Percentiles rank a stretch among this genome's conserved stretches.
Evolutionary conservation across 2,888 invertebrate species (phyloP).

Genomic region (Cosmia trapezina): DNA sequence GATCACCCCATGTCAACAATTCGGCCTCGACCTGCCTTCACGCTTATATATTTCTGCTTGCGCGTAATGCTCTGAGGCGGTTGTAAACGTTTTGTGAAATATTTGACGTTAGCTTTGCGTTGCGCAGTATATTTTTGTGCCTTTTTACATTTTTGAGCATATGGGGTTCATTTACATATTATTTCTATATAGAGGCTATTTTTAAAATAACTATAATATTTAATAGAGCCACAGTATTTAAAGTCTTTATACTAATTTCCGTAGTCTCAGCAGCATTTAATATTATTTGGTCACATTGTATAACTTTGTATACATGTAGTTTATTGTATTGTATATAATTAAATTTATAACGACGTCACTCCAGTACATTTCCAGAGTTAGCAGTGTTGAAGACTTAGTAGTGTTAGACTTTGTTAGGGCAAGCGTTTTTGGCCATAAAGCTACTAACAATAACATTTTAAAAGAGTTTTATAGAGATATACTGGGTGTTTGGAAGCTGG

Average conservation of each 20-base stretch:
- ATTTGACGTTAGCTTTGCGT: conserved; percentile 34
- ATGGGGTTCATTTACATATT: conserved; percentile 52
- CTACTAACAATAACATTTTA: conserved; percentile 12
- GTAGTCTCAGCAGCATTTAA: conserved; percentile 54
- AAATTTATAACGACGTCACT: conserved; percentile 49
- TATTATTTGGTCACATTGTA: conserved; percentile 52
- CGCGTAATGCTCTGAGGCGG: conserved; percentile 17
- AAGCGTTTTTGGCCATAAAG: conserved; percentile 33
- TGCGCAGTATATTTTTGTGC: conserved; percentile 58
- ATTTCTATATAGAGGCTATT: conserved; percentile 70
- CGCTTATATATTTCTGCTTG: conserved; percentile 28
- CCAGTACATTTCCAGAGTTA: conserved; percentile 63
- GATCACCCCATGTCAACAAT: conserved; percentile 25
- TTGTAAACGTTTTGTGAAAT: conserved; percentile 26
- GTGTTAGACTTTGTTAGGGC: conserved; percentile 39
- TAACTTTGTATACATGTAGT: conserved; percentile 53
- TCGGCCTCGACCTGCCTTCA: conserved; percentile 38
- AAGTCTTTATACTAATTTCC: conserved; percentile 40
- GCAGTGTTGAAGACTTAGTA: conserved; percentile 52
- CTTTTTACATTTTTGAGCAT: conserved; percentile 47
- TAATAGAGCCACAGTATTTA: conserved; percentile 62
- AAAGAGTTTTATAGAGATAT: background rate
- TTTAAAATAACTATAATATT: conserved; percentile 51
- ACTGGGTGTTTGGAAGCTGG: too few relatives aligned
- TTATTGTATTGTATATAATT: conserved; percentile 50